Evolutionary conservation across 2,797 vertebrate genomes (phyloP), one percentile per base, ranked within the genome.

Genomic region (Tapirus indicus): DNA sequence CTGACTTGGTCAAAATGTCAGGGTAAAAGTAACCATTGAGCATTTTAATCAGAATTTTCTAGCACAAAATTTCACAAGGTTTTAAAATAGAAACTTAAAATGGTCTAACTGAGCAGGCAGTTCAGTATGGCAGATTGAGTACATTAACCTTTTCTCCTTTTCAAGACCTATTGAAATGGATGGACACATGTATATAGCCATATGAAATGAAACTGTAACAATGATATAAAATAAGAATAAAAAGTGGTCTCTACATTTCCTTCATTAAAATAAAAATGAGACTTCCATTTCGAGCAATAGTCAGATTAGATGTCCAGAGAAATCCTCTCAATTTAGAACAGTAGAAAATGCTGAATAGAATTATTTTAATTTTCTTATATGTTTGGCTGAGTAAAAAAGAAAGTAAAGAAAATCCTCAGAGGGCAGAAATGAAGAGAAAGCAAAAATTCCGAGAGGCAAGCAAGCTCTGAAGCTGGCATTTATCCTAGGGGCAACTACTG

Each of bases 61-160:
- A 89, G 52, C 18, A 25, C 16, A 89, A 89, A 74, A 79, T 35
- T 71, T 71, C 35, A 56, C 25, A 56, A 85, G 29, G 6, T 85
- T 79, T 89, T 84, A 88, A 74, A 92, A 80, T 25, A 72, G 68
- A 93, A 78, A 54, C 18, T 66, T 86, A 66, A 83, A 93, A 74
- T 78, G 16, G 17, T 66, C 62, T 93, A 71, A 62, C 56, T 71
- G n/a, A 88, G 35, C 44, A 62, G 7, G 7, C 35, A 78, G 44
- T 54, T 85, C 47, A 47, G 32, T 56, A 29, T 38, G 5, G 56
- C 35, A 79, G 54, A 93, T 78, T 89, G 77, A 85, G 9, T 79
- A 69, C 47, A 78, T 23, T 93, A 64, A 79, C 20, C 27, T 78
- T 84, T 96, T 84, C 78, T 90, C 32, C 27, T 41, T 64, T 88